Evolutionary conservation across 2,888 invertebrate species (phyloP).

Genomic region (Mesorhabditis belari): DNA sequence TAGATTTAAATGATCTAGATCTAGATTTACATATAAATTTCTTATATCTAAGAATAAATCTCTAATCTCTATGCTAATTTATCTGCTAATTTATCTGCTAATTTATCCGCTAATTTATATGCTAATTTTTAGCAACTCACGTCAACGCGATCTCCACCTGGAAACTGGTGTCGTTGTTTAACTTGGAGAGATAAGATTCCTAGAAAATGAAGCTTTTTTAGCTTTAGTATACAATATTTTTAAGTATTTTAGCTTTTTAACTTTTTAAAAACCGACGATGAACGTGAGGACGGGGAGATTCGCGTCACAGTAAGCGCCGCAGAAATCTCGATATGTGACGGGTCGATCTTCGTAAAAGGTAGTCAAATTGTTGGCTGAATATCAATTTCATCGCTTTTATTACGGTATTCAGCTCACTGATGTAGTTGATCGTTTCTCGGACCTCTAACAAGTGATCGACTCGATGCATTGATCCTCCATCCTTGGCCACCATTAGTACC

Average conservation of each 20-base stretch:
- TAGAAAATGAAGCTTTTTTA: too few species aligned
- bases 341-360: conserved; percentile 11
- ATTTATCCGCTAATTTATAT: too few species aligned
- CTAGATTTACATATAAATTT: background rate
- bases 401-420: conserved; percentile 5
- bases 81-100: too few species aligned
- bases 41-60: too few species aligned
- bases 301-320: conserved; percentile 45
- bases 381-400: background rate
- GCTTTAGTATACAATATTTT: too few species aligned
- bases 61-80: too few species aligned
- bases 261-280: too few species aligned
- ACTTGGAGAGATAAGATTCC: too few species aligned
- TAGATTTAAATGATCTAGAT: conserved; percentile 15
- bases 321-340: conserved; percentile 38
- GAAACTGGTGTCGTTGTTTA: too few species aligned
- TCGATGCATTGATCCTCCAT: conserved; percentile 47
- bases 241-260: too few species aligned
- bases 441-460: conserved; percentile 37
- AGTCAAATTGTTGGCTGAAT: conserved; percentile 19
- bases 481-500: conserved; percentile 41
- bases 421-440: conserved; percentile 12
- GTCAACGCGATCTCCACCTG: too few species aligned
- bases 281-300: conserved; percentile 28
- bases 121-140: too few species aligned